Evolutionary conservation across 2,888 invertebrate species (phyloP).

Genomic region (Tridacna gigas): DNA sequence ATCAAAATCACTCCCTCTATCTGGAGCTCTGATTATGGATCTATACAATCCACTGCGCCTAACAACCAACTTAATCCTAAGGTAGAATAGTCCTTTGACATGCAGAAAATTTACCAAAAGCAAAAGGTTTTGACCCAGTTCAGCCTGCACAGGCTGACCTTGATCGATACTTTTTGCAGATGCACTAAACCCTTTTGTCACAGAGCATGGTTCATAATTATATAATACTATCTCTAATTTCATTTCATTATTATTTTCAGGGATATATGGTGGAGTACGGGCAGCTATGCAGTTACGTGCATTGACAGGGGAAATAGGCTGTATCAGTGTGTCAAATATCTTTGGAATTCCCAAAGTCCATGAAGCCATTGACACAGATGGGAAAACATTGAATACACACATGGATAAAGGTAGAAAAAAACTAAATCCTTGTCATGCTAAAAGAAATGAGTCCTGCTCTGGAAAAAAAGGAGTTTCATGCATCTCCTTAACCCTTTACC

Average conservation of each 20-base stretch:
- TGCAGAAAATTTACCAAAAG: too few species aligned
- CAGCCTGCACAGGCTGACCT: too few species aligned
- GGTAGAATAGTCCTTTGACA: too few species aligned
- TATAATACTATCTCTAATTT: background rate
- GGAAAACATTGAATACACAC: constrained; percentile 77
- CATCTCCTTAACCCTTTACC: background rate
- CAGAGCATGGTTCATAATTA: background rate
- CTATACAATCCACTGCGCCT: too few species aligned
- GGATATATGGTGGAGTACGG: constrained; percentile 83
- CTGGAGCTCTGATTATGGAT: too few species aligned
- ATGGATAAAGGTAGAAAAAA: constrained; percentile 69
- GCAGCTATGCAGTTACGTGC: constrained; percentile 83
- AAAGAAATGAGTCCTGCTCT: too few species aligned
- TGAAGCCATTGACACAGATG: constrained; percentile 80
- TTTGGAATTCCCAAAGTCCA: constrained; percentile 83
- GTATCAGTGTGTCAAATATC: constrained; percentile 83
- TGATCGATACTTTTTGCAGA: background rate
- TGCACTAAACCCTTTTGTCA: background rate
- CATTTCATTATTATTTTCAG: constrained; percentile 66
- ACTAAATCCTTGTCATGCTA: too few species aligned
- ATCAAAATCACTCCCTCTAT: too few species aligned
- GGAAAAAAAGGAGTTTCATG: too few species aligned
- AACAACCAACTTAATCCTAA: too few species aligned
- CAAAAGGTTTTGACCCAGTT: too few species aligned
- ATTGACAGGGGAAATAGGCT: constrained; percentile 83